Conservation (phyloP, 2,113 vertebrate genomes). For the Misgurnus mizolepis region DNA sequence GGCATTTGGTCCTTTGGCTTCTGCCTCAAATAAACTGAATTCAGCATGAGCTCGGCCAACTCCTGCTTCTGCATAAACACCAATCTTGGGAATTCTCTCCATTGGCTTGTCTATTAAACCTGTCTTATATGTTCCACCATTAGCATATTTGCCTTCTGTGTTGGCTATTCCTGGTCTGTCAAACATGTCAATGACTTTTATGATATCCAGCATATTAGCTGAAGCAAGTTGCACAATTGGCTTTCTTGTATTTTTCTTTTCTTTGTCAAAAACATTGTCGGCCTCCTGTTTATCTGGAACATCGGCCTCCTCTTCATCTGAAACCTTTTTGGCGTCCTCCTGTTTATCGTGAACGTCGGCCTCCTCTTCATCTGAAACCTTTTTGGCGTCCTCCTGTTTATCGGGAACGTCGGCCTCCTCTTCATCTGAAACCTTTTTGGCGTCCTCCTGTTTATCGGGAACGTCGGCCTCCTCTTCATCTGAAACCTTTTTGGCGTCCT, state of each 20-base stretch:
- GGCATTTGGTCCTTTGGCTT: constrained; percentile 43
- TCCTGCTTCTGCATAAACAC: constrained; percentile 41
- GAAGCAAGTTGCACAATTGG: neutral
- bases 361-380: no score
- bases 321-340: no score
- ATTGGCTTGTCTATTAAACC: constrained; percentile 4
- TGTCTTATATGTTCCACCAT: neutral
- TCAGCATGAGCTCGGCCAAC: constrained; percentile 42
- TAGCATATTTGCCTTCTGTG: constrained; percentile 1
- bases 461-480: no score
- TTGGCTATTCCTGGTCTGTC: neutral
- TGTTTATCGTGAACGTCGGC: no score
- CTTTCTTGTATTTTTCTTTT: neutral
- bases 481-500: no score
- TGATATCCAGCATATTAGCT: neutral
- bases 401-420: no score
- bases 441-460: no score
- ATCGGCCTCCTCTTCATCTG: no score
- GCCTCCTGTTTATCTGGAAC: no score
- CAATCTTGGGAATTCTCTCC: constrained; percentile 20
- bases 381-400: no score
- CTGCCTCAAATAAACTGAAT: constrained; percentile 39
- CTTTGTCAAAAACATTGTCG: no score
- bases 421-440: no score
- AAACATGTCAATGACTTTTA: neutral